A percentile compares a stretch with the other conserved stretches of the same genome.
These are phyloP conservation scores for Condylostylus longicornis DNA, from an alignment of 1,140 invertebrate species.

Conservation along the genomic window DNA sequence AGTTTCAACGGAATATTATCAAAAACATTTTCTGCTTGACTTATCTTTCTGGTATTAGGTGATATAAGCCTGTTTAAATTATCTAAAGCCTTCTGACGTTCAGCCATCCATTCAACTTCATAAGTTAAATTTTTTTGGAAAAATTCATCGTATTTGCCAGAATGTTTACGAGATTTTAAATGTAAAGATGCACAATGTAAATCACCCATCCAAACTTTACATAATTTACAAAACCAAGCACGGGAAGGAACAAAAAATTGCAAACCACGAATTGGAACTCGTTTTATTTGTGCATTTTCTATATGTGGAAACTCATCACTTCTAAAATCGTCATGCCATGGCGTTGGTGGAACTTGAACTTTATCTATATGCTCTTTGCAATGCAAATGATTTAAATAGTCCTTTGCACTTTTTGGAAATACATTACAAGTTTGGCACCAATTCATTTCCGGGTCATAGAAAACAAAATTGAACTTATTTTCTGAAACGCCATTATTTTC, in stretches of 20 bases:
- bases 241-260: constrained; percentile 72
- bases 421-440: constrained; percentile 75
- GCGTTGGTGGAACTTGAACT: constrained; percentile 54
- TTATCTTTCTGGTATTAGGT: too few relatives aligned
- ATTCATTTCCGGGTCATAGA: constrained; percentile 75
- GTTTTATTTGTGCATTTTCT: constrained; percentile 52
- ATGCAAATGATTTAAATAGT: constrained; percentile 70
- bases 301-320: constrained; percentile 43
- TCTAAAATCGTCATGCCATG: constrained; percentile 51
- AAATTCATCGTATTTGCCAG: constrained; percentile 64
- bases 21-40: background rate
- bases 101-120: constrained; percentile 69
- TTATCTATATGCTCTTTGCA: constrained; percentile 53
- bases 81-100: constrained; percentile 56
- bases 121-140: constrained; percentile 67
- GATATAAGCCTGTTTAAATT: constrained; percentile 37
- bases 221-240: constrained; percentile 80
- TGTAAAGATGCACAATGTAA: constrained; percentile 71
- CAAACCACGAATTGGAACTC: constrained; percentile 65
- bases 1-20: constrained; percentile 1
- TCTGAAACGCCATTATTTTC: constrained; percentile 7
- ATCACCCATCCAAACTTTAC: constrained; percentile 72
- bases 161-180: constrained; percentile 60
- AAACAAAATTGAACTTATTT: constrained; percentile 56
- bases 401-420: constrained; percentile 70